Percentiles rank a stretch among this genome's conserved stretches.
phyloP scores from a whole-genome alignment of 2,113 vertebrate species.

The Macquaria ambigua region DNA sequence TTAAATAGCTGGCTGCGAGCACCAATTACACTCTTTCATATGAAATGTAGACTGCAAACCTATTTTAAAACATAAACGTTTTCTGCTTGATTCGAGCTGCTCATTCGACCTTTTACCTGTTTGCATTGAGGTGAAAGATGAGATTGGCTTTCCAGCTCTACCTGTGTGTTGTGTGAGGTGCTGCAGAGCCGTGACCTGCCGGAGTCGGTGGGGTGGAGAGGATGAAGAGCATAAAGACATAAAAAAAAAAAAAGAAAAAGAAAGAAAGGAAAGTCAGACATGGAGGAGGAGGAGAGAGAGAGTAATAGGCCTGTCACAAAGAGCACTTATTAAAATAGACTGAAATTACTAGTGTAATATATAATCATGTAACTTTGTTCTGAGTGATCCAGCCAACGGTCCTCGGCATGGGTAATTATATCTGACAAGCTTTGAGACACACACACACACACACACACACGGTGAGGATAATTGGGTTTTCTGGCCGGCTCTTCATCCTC shows the following conservation, averaged over 20 bases:
- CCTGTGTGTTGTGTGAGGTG: neutral
- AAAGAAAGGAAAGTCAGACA: neutral
- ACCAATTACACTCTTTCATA: too few relatives aligned
- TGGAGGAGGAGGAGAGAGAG: neutral
- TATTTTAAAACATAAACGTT: too few relatives aligned
- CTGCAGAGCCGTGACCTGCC: neutral
- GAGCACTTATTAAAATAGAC: constrained; percentile 54
- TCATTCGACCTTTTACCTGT: too few relatives aligned
- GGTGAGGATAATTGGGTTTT: constrained; percentile 42
- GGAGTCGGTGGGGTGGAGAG: neutral
- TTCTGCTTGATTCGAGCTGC: too few relatives aligned
- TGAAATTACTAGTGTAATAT: constrained; percentile 61
- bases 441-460: constrained; percentile 13
- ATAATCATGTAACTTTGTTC: constrained; percentile 62
- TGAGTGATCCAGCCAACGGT: constrained; percentile 47
- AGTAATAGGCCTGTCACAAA: constrained; percentile 30
- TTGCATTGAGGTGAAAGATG: too few relatives aligned
- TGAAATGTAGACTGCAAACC: too few relatives aligned
- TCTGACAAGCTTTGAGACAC: constrained; percentile 34
- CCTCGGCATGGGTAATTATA: constrained; percentile 49
- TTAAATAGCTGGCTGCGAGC: too few relatives aligned
- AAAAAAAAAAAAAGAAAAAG: too few relatives aligned
- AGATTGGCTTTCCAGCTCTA: neutral
- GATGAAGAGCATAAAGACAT: neutral
- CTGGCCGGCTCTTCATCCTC: neutral